Conservation (phyloP, 2,113 vertebrate species). For the Ancistrus triradiatus region DNA sequence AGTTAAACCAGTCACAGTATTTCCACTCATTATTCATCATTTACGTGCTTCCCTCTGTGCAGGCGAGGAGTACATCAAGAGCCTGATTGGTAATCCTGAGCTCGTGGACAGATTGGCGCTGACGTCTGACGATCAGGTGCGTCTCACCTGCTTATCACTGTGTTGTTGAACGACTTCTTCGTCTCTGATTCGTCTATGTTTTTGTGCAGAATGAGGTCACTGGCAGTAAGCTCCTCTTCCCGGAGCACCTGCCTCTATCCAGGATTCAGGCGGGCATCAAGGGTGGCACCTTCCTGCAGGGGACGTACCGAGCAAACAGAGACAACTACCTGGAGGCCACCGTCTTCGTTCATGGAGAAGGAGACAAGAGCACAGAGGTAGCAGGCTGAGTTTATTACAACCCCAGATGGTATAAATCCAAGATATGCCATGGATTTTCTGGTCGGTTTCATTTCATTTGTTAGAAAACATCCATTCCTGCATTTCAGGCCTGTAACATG, state of each 20-base stretch:
- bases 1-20: no score
- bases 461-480: no score
- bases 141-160: constrained; percentile 23
- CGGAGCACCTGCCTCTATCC: constrained; percentile 90
- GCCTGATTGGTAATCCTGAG: constrained; percentile 86
- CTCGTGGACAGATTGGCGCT: constrained; percentile 90
- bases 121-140: constrained; percentile 83
- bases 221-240: constrained; percentile 82
- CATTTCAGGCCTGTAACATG: no score
- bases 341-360: constrained; percentile 87
- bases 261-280: constrained; percentile 91
- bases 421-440: no score
- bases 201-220: constrained; percentile 80
- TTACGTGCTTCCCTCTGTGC: constrained; percentile 48
- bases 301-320: constrained; percentile 86
- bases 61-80: constrained; percentile 96
- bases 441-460: no score
- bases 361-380: constrained; percentile 81
- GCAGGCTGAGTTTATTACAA: no score
- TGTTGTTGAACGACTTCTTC: background rate
- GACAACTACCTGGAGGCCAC: constrained; percentile 97
- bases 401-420: no score
- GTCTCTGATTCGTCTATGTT: background rate
- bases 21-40: no score
- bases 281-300: constrained; percentile 83